Evolutionary conservation across 2,113 vertebrate genomes (phyloP), one percentile per base, ranked within the genome.

Genomic region (Vireo altiloquus): DNA sequence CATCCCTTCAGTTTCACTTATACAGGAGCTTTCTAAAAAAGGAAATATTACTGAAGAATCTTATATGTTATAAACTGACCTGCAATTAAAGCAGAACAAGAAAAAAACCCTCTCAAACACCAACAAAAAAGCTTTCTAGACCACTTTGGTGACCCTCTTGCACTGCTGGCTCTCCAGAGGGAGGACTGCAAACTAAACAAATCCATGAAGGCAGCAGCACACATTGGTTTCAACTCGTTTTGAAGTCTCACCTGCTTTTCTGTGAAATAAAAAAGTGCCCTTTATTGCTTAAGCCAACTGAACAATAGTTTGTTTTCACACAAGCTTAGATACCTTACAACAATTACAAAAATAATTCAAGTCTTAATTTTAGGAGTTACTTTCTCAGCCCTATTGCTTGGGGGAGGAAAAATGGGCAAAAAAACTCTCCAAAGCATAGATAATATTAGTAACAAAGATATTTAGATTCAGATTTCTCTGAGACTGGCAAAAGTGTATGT

Each of bases 41-140:
- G 11, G 11, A 71, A 85, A 8, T 37, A 63, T 15, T 50, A 46
- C 11, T 49, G 19, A 69, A 56, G 17, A 56, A 25, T 71, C 40
- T 78, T 65, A 54, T 33, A 28, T 28, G 8, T 54, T 64, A 69
- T 42, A 77, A 66, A 75, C 10, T 15, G 50, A 46, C 57, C 39
- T 64, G 28, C 23, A 80, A 53, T 71, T 66, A 63, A 79, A 61
- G 50, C n/a, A 89, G 47, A 80, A 59, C 10, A 82, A 71, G n/a
- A 2, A 7, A 31, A 31, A 2, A 0, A 9, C 16, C 37, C 31
- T 16, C 37, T 33, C 71, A 64, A 50, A 30, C 7, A 7, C 7
- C 11, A 46, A 42, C 8, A 57, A 39, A 49, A 39, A 52, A 52
- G 2, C 11, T 20, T 31, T 89, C 44, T 59, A 28, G 71, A 65